Evolutionary conservation across 1,140 invertebrate species (phyloP), one percentile per base, ranked within the genome.

Genomic region (Megalopta genalis): DNA sequence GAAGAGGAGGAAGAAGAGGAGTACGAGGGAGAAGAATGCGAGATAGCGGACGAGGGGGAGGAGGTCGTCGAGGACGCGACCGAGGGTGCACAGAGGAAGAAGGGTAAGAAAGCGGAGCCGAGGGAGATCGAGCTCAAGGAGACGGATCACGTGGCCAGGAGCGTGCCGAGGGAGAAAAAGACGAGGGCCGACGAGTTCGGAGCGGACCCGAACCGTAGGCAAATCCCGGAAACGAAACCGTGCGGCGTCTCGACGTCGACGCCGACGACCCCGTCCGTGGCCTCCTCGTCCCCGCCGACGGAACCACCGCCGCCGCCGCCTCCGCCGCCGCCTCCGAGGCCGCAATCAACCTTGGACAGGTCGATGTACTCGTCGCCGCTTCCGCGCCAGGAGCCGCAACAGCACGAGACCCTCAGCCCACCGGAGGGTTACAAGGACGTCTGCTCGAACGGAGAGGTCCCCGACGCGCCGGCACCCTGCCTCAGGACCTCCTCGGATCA

Each of bases 341-440:
- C 63, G 23, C 57, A 71, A 39, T 14, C 79, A 23, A 64, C 52
- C 10, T 27, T 82, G n/a, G 64, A 77, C 0, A 14, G 27, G 23
- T 27, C 52, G 12, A 57, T 57, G n/a, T 57, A 57, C 18, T 23
- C 75, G 5, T 68, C 54, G 21, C n/a, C 46, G 49, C 65, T 83
- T 52, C 70, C 81, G 21, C 72, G 81, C 25, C 87, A 89, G 66
- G 87, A 89, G 6, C 89, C 88, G 32, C 90, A 92, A 54, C 95
- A 96, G 49, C 95, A 96, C 74, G 96, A 96, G n/a, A 97, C 97
- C 4, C 94, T 97, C 9, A 97, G 96, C 88, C 97, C 97, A 65
- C 97, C 97, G 14, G 97, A 97, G 87, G 96, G 96, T 10, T 97
- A 97, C 93, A 97, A 97, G 91, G 96, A 97, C 87, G 93, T 95